phyloP scores from a whole-genome alignment of 2,113 vertebrate genomes.

The Sinocyclocheilus anshuiensis region DNA sequence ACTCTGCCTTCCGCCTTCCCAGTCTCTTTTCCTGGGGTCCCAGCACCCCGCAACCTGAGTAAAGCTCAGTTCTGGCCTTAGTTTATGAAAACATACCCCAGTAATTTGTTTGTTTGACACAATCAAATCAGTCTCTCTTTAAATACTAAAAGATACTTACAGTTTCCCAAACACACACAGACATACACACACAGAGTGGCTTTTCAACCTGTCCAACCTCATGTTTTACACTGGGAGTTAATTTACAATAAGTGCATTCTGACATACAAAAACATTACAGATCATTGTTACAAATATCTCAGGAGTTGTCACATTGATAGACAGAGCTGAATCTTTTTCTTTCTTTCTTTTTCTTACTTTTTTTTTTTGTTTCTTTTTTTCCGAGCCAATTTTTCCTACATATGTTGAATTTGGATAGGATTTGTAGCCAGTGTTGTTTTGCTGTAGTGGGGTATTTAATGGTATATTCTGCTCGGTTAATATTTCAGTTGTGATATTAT shows the following conservation, averaged over 20 bases:
- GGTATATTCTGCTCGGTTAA: slow-evolving; percentile 23
- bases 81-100: slow-evolving; percentile 6
- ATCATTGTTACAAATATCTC: slow-evolving; percentile 49
- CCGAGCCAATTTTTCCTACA: slow-evolving; percentile 22
- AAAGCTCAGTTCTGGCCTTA: slow-evolving; percentile 46
- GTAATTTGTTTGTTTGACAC: slow-evolving; percentile 16
- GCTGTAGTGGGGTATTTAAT: slow-evolving; percentile 29
- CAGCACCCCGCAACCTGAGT: slow-evolving; percentile 72
- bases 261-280: slow-evolving; percentile 27
- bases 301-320: slow-evolving; percentile 41
- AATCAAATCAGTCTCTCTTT: slow-evolving; percentile 40
- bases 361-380: too few relatives aligned
- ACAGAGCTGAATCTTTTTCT: not conserved
- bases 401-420: slow-evolving; percentile 18
- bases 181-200: slow-evolving; percentile 29
- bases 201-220: slow-evolving; percentile 43
- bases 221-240: slow-evolving; percentile 31
- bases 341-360: not conserved
- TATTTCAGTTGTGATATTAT: slow-evolving; percentile 37
- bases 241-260: slow-evolving; percentile 45
- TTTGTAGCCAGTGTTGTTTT: slow-evolving; percentile 25
- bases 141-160: slow-evolving; percentile 14
- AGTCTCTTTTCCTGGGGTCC: slow-evolving; percentile 77
- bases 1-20: slow-evolving; percentile 77
- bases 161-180: slow-evolving; percentile 20